Evolutionary conservation across 2,113 vertebrate species (phyloP).

Genomic region (Axis porcinus): DNA sequence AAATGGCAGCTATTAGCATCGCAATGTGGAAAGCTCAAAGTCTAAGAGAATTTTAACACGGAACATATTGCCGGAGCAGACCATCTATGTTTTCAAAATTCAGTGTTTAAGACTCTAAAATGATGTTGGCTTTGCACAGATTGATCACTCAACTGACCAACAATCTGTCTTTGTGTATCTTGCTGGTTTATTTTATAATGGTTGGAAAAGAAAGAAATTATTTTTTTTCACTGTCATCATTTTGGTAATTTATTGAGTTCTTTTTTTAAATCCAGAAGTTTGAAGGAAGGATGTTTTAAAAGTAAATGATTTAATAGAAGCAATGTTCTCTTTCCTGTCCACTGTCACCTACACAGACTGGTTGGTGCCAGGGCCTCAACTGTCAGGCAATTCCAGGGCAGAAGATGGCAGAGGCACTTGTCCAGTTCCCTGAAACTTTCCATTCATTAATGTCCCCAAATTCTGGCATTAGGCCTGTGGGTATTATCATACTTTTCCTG

Average conservation of each 20-base stretch:
- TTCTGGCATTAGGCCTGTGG: background rate
- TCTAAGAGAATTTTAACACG: background rate
- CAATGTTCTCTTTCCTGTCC: background rate
- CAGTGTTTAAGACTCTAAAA: conserved; percentile 31
- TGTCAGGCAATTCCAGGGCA: background rate
- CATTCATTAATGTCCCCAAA: background rate
- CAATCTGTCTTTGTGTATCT: background rate
- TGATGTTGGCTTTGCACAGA: background rate
- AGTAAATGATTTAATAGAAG: background rate
- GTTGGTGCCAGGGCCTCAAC: background rate
- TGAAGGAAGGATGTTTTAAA: background rate
- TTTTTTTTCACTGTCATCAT: background rate
- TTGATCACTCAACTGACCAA: background rate
- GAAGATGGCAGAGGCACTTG: background rate
- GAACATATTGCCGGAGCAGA: background rate
- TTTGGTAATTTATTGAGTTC: background rate
- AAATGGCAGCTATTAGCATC: background rate
- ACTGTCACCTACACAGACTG: background rate
- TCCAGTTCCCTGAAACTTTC: background rate
- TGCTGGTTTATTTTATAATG: background rate
- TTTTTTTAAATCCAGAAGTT: background rate
- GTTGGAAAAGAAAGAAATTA: background rate
- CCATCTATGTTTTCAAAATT: background rate
- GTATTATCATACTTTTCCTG: background rate
- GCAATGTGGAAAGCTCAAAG: background rate